phyloP scores from a whole-genome alignment of 2,797 vertebrate species.

The Poeciliopsis infans region DNA sequence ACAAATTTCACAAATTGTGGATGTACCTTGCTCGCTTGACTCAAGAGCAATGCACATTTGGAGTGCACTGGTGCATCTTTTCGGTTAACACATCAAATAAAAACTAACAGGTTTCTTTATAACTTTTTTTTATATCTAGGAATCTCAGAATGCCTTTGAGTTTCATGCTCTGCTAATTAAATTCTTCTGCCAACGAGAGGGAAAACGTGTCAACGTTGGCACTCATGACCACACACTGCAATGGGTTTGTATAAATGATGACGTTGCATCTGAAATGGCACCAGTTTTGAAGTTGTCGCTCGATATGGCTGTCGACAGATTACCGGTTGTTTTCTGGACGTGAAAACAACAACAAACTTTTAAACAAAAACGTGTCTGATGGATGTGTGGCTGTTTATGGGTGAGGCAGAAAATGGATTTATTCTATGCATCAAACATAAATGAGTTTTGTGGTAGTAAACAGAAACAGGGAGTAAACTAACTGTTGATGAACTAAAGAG shows the following conservation, averaged over 20 bases:
- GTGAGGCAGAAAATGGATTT: neutral
- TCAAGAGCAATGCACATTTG: neutral
- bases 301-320: neutral
- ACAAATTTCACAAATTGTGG: neutral
- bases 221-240: neutral
- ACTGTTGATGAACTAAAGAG: neutral
- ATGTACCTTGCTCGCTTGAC: neutral
- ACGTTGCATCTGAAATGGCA: neutral
- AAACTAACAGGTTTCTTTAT: neutral
- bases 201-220: neutral
- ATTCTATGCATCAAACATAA: neutral
- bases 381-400: neutral
- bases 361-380: neutral
- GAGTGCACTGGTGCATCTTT: neutral
- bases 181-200: neutral
- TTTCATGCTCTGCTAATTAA: neutral
- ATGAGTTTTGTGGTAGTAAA: neutral
- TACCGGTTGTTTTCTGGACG: neutral
- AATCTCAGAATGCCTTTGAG: neutral
- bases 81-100: neutral
- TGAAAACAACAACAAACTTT: neutral
- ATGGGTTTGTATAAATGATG: neutral
- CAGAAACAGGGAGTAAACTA: neutral
- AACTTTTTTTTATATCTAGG: neutral
- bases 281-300: neutral